A percentile compares a stretch with the other conserved stretches of the same genome.
phyloP scores from a whole-genome alignment of 2,888 invertebrate species.

The Lycocerus yunnanus region DNA sequence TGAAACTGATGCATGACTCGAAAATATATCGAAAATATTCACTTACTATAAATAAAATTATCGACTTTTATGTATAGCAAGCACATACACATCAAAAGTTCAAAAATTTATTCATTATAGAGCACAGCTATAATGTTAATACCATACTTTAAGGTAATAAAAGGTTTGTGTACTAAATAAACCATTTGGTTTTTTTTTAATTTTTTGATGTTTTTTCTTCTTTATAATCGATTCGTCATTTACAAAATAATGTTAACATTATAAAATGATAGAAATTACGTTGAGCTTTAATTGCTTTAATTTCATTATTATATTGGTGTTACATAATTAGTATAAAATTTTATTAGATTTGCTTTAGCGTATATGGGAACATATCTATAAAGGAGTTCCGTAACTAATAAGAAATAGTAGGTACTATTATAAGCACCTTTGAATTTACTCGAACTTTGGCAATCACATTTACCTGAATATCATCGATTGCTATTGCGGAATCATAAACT shows the following conservation, averaged over 20 bases:
- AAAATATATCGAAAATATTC: background rate
- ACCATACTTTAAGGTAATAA: background rate
- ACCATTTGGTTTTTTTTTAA: background rate
- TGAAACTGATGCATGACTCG: background rate
- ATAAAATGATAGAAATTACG: background rate
- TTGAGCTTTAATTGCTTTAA: background rate
- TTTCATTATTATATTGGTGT: background rate
- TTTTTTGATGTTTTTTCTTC: background rate
- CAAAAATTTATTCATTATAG: background rate
- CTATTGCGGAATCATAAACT: conserved; percentile 4
- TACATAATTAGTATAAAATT: background rate
- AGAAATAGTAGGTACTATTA: background rate
- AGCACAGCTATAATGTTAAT: background rate
- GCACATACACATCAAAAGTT: background rate
- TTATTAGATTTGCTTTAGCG: background rate
- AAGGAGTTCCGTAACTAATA: background rate
- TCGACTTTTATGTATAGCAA: background rate
- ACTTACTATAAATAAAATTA: background rate
- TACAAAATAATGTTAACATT: background rate
- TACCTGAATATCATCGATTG: conserved; percentile 3
- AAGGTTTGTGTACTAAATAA: background rate
- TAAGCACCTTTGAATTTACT: background rate
- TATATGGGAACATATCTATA: background rate
- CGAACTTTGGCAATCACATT: conserved; percentile 1
- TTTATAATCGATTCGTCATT: background rate